These are phyloP conservation scores for Uropetala carovei DNA, from an alignment of 2,888 invertebrate genomes.

Conservation along the genomic window DNA sequence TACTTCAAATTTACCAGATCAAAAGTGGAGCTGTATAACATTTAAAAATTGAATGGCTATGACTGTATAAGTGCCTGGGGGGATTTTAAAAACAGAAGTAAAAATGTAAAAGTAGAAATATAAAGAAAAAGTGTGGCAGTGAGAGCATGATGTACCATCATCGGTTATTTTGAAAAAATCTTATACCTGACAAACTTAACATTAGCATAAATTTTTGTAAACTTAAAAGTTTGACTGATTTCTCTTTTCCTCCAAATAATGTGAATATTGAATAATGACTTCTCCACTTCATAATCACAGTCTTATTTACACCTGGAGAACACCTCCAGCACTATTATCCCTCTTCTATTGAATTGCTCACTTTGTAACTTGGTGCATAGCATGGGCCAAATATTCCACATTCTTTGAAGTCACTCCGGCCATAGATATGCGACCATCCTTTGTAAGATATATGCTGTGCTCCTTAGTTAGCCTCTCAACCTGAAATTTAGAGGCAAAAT, in stretches of 20 bases:
- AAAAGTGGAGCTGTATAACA: neutral
- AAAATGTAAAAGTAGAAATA: conserved; percentile 1
- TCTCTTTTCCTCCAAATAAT: conserved; percentile 33
- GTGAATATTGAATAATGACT: conserved; percentile 31
- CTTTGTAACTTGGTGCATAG: conserved; percentile 94
- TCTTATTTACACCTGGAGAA: conserved; percentile 43
- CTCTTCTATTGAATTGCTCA: conserved; percentile 73
- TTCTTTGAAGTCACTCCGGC: conserved; percentile 97
- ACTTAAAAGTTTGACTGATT: conserved; percentile 15
- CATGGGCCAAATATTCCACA: conserved; percentile 94
- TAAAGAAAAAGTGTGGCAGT: neutral
- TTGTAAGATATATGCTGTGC: conserved; percentile 95
- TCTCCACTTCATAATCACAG: conserved; percentile 51
- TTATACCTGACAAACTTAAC: neutral
- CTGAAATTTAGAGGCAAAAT: conserved; percentile 76
- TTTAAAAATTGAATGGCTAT: neutral
- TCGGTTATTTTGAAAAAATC: neutral
- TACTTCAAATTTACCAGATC: neutral
- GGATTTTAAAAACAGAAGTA: neutral
- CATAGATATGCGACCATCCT: conserved; percentile 98
- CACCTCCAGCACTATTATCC: conserved; percentile 5
- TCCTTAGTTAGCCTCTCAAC: conserved; percentile 92
- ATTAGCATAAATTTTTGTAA: neutral
- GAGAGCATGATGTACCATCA: conserved; percentile 7
- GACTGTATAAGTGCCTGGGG: neutral